Evolutionary conservation across 2,888 invertebrate genomes (phyloP).

Genomic region (Halocaridina rubra): DNA sequence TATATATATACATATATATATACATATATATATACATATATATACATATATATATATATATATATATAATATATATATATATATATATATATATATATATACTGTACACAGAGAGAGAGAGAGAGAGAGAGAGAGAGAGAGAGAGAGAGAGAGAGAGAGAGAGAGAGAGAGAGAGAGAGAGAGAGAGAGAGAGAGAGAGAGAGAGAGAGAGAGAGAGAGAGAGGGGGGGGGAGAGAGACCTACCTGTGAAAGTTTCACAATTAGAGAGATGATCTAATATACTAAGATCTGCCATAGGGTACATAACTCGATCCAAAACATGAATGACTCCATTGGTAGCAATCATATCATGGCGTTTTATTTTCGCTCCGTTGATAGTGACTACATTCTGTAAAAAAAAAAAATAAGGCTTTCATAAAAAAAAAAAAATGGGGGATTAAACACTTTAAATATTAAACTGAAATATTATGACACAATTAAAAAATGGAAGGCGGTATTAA

Average conservation of each 20-base stretch:
- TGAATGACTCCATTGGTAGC: constrained; percentile 64
- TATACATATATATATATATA: not conserved
- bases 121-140: no score
- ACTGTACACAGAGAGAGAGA: no score
- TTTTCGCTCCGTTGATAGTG: constrained; percentile 62
- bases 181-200: no score
- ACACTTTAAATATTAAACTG: no score
- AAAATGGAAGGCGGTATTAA: not conserved
- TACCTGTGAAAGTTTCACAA: constrained; percentile 59
- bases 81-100: no score
- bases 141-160: no score
- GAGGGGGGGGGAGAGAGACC: no score
- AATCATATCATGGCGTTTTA: constrained; percentile 39
- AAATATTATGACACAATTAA: no score
- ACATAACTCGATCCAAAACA: constrained; percentile 64
- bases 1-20: not conserved
- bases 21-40: not conserved
- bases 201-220: no score
- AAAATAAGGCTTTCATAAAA: no score
- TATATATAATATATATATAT: not conserved
- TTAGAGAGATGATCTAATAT: constrained; percentile 62
- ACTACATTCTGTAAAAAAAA: constrained; percentile 26
- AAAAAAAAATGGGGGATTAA: no score
- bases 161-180: no score
- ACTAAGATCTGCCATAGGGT: constrained; percentile 59